These are phyloP conservation scores for Candoia aspera DNA, from an alignment of 2,113 vertebrate species.

Conservation along the genomic window DNA sequence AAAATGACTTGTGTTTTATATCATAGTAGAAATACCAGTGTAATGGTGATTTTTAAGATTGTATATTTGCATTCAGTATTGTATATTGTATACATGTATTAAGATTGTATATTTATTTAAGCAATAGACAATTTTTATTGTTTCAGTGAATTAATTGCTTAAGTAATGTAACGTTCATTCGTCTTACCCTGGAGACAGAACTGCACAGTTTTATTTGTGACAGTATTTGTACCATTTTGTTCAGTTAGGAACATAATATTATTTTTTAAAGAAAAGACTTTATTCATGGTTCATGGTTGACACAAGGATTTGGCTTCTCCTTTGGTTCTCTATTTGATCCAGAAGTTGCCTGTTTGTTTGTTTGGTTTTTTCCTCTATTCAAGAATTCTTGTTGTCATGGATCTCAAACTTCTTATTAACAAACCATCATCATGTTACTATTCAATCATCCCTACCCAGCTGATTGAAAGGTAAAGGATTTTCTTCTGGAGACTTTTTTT, in stretches of 20 bases:
- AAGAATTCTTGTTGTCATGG: background rate
- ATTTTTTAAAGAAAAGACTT: background rate
- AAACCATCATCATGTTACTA: background rate
- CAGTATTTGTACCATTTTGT: background rate
- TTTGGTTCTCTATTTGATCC: background rate
- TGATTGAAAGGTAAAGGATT: background rate
- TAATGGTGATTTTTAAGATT: too few relatives aligned
- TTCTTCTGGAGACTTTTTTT: background rate
- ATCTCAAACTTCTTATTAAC: background rate
- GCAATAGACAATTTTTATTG: background rate
- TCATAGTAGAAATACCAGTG: background rate
- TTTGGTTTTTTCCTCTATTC: background rate
- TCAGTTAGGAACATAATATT: constrained; percentile 23
- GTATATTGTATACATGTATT: too few relatives aligned
- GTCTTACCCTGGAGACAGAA: background rate
- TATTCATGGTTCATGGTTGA: background rate
- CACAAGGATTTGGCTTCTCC: background rate
- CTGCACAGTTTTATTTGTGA: background rate
- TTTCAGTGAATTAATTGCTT: background rate
- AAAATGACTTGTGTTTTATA: background rate
- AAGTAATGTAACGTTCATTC: background rate
- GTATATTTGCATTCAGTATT: too few relatives aligned
- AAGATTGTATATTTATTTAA: background rate
- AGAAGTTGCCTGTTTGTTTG: background rate
- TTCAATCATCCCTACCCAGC: background rate